phyloP scores from a whole-genome alignment of 2,888 invertebrate genomes.

The Dascillus cervinus region DNA sequence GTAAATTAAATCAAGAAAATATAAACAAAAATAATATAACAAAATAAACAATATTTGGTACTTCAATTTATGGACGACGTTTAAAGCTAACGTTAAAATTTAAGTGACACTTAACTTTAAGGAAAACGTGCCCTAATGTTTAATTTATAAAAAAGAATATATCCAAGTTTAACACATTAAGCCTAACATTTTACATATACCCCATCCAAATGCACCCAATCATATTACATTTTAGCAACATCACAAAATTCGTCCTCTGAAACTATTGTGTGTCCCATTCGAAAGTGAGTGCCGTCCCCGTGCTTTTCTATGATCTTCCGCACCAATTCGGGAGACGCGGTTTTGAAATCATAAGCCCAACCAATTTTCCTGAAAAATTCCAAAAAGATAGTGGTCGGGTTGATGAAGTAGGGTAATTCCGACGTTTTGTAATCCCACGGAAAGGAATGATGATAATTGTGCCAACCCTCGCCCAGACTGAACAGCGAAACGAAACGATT shows the following conservation, averaged over 20 bases:
- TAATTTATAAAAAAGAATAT: no score
- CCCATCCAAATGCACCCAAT: no score
- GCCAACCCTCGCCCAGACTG: slow-evolving; percentile 55
- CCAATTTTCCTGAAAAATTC: slow-evolving; percentile 50
- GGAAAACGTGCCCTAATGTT: no score
- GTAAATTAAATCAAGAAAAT: no score
- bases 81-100: no score
- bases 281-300: slow-evolving; percentile 47
- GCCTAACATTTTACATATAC: no score
- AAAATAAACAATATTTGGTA: no score
- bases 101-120: no score
- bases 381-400: slow-evolving; percentile 51
- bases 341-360: slow-evolving; percentile 50
- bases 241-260: neutral
- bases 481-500: slow-evolving; percentile 49
- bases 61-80: no score
- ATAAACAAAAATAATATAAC: no score
- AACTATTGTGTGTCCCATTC: slow-evolving; percentile 39
- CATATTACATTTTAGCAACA: no score
- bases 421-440: slow-evolving; percentile 51
- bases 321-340: slow-evolving; percentile 34
- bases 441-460: slow-evolving; percentile 62
- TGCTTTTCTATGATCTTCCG: slow-evolving; percentile 49
- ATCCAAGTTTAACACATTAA: no score
- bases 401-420: slow-evolving; percentile 44